Evolutionary conservation across 2,797 vertebrate species (phyloP).

Genomic region (Alosa sapidissima): DNA sequence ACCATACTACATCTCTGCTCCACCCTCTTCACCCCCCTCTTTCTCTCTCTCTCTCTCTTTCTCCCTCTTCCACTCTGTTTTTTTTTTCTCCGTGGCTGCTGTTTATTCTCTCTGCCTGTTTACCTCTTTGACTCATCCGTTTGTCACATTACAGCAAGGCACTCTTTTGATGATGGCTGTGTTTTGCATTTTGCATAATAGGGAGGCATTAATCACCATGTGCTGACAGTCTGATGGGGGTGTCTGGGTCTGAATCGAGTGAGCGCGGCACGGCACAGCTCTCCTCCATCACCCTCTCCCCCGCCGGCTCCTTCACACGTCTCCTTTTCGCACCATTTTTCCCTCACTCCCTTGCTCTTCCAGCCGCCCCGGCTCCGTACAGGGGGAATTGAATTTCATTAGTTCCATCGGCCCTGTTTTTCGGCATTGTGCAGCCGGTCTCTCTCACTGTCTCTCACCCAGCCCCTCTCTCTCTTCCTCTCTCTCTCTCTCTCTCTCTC

Average conservation of each 20-base stretch:
- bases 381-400: conserved; percentile 52
- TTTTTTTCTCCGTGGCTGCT: conserved; percentile 35
- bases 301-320: conserved; percentile 23
- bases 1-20: conserved; percentile 54
- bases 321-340: conserved; percentile 28
- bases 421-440: conserved; percentile 42
- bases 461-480: conserved; percentile 17
- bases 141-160: conserved; percentile 52
- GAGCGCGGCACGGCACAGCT: background rate
- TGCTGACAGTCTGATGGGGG: conserved; percentile 47
- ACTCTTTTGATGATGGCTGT: conserved; percentile 47
- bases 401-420: conserved; percentile 51
- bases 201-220: conserved; percentile 48
- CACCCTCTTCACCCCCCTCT: conserved; percentile 52
- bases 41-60: conserved; percentile 29
- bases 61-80: conserved; percentile 21
- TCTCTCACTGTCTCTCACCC: conserved; percentile 24
- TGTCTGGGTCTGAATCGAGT: conserved; percentile 14
- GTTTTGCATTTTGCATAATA: conserved; percentile 56
- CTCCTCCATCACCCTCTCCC: background rate
- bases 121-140: conserved; percentile 54
- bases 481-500: conserved; percentile 36
- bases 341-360: conserved; percentile 22
- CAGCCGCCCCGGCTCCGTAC: conserved; percentile 44
- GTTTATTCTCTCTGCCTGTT: conserved; percentile 53